A percentile compares a stretch with the other conserved stretches of the same genome.
These are phyloP conservation scores for Drosophila serrata DNA, from an alignment of 1,140 invertebrate genomes.

Conservation along the genomic window DNA sequence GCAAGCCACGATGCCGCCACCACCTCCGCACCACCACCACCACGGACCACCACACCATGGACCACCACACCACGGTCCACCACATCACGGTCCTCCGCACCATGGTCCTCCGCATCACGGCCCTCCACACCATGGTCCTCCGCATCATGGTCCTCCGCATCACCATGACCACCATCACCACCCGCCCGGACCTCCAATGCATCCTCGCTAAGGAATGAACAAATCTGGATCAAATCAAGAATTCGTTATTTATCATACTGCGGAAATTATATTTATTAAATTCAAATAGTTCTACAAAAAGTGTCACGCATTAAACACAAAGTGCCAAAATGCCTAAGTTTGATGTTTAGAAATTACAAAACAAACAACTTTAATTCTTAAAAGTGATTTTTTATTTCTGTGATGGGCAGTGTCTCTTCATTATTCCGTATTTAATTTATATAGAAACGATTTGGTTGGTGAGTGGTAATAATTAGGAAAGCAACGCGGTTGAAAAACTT, in stretches of 20 bases:
- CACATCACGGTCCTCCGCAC: conserved; percentile 25
- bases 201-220: conserved; percentile 24
- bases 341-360: conserved; percentile 2
- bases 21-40: conserved; percentile 34
- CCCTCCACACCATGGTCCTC: conserved; percentile 8
- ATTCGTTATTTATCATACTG: neutral
- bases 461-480: neutral
- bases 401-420: neutral
- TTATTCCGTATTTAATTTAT: neutral
- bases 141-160: conserved; percentile 6
- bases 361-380: neutral
- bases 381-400: too few relatives aligned
- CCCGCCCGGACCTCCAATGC: conserved; percentile 31
- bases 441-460: neutral
- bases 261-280: neutral
- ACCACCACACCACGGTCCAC: conserved; percentile 28
- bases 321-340: neutral
- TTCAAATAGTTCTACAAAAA: neutral
- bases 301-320: neutral
- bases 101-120: conserved; percentile 28
- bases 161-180: conserved; percentile 29
- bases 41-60: conserved; percentile 33
- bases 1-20: conserved; percentile 33
- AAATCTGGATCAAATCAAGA: neutral
- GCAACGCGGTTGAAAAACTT: neutral